These are phyloP conservation scores for Petrocephalus schoutedeni DNA, from an alignment of 2,797 vertebrate species.

Conservation along the genomic window DNA sequence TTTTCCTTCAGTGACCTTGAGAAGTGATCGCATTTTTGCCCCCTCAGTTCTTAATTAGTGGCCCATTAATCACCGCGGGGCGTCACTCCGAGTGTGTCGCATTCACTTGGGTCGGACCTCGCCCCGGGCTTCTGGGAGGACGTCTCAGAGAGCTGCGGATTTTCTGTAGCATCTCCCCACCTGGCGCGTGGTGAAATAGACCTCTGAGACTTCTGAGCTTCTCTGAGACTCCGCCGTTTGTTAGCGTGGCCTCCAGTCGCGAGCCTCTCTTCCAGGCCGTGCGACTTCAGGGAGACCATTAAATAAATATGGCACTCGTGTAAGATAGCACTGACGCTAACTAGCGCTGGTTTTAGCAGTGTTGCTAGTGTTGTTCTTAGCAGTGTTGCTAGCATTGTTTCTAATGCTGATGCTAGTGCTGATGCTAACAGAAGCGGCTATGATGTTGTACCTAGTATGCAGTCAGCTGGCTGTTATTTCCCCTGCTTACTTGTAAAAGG, in stretches of 20 bases:
- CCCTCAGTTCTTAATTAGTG: neutral
- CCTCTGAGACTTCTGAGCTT: neutral
- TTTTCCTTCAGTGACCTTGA: constrained; percentile 21
- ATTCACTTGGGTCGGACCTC: neutral
- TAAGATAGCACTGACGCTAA: neutral
- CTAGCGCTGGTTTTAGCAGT: neutral
- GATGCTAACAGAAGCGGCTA: neutral
- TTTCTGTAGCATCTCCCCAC: neutral
- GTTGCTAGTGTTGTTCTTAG: neutral
- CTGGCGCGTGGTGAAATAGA: neutral
- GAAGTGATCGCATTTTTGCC: neutral
- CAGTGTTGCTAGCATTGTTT: neutral
- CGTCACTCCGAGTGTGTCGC: neutral
- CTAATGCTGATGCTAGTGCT: neutral
- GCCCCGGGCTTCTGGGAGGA: neutral
- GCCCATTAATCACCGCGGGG: no score
- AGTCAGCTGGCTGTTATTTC: neutral
- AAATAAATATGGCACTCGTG: neutral
- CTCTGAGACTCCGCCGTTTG: neutral
- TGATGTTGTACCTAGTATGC: neutral
- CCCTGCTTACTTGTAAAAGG: neutral
- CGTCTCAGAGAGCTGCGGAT: neutral
- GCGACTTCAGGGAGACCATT: neutral
- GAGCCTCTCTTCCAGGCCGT: neutral
- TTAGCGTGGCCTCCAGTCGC: neutral